Conservation (phyloP, 92 coral and sea anemone species). For the Umimayanthus kanabou region DNA sequence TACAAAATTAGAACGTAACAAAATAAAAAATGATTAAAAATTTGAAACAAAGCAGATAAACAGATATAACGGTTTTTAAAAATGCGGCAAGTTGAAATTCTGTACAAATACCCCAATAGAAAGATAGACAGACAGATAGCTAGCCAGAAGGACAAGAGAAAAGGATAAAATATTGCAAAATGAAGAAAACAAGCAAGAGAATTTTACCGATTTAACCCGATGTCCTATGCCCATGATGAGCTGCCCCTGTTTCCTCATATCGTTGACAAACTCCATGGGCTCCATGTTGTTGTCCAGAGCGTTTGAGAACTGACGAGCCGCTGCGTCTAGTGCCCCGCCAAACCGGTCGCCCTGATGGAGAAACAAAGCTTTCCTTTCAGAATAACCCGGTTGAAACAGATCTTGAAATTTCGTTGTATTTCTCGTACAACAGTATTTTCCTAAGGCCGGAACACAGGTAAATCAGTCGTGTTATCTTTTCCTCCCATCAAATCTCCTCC, state of each 20-base stretch:
- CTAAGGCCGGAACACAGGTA: too few relatives aligned
- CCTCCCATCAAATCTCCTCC: too few relatives aligned
- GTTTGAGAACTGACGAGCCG: constrained; percentile 90
- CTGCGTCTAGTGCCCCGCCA: constrained; percentile 96
- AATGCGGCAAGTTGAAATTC: too few relatives aligned
- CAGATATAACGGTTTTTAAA: too few relatives aligned
- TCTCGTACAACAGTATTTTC: too few relatives aligned
- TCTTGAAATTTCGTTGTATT: too few relatives aligned
- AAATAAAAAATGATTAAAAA: too few relatives aligned
- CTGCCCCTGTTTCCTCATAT: constrained; percentile 88
- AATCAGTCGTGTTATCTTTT: too few relatives aligned
- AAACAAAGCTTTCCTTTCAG: background rate
- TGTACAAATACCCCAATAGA: too few relatives aligned
- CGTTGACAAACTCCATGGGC: constrained; percentile 98
- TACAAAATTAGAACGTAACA: too few relatives aligned
- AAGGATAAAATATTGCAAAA: background rate
- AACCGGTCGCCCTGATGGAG: constrained; percentile 89
- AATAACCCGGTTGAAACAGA: background rate
- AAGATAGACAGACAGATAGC: background rate
- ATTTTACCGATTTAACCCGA: constrained; percentile 93
- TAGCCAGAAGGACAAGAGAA: background rate
- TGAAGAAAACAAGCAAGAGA: background rate
- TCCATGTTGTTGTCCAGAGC: constrained; percentile 83
- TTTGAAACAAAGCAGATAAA: too few relatives aligned
- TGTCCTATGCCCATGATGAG: constrained; percentile 99